These are phyloP conservation scores for Caranx ignobilis DNA, from an alignment of 2,113 vertebrate genomes.

Conservation along the genomic window DNA sequence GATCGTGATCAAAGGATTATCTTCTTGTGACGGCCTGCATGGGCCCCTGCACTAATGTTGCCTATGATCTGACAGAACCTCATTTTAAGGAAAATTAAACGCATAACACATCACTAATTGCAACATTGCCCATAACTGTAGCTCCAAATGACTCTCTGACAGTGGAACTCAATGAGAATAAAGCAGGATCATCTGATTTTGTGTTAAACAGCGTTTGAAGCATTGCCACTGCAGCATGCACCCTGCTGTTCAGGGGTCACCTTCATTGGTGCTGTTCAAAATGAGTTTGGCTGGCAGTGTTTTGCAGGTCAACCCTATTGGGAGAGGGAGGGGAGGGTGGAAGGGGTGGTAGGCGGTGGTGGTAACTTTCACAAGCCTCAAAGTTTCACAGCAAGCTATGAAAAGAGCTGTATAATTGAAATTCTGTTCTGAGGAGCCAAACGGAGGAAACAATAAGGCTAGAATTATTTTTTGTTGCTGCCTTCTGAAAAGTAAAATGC, in stretches of 20 bases:
- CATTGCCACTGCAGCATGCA: constrained; percentile 37
- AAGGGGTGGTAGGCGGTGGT: not conserved
- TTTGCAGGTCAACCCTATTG: constrained; percentile 51
- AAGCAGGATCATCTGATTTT: constrained; percentile 48
- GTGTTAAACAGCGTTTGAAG: constrained; percentile 61
- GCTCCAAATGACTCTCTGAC: constrained; percentile 53
- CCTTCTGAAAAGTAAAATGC: not conserved
- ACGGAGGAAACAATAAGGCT: not conserved
- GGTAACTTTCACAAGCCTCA: constrained; percentile 27
- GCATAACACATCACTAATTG: constrained; percentile 61
- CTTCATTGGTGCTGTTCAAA: constrained; percentile 66
- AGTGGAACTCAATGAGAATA: constrained; percentile 49
- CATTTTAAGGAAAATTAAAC: constrained; percentile 65
- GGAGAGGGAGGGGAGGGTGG: not conserved
- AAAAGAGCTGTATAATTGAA: constrained; percentile 3
- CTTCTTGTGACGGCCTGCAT: constrained; percentile 27
- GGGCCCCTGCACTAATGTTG: constrained; percentile 27
- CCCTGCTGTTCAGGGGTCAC: constrained; percentile 68
- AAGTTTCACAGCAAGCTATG: constrained; percentile 13
- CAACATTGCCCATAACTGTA: constrained; percentile 54
- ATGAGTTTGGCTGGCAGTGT: constrained; percentile 59
- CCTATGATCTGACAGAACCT: constrained; percentile 59
- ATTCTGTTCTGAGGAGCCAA: constrained; percentile 8
- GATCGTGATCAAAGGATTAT: constrained; percentile 62
- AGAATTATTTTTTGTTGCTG: constrained; percentile 13